Conservation (phyloP, 1,140 invertebrate genomes). For the Drosophila quadrilineata region DNA sequence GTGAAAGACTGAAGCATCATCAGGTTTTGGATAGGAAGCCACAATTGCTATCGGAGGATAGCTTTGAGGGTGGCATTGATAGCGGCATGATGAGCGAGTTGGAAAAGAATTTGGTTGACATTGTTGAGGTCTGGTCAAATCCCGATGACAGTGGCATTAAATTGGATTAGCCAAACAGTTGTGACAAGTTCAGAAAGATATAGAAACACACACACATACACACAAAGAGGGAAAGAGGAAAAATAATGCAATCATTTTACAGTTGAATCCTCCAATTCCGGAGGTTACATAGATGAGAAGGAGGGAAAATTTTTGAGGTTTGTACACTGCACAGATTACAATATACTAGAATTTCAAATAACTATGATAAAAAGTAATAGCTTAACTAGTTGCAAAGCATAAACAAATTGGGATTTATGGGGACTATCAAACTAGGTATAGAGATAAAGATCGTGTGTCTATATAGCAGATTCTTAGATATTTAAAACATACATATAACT, state of each 20-base stretch:
- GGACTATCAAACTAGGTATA: slow-evolving; percentile 65
- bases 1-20: slow-evolving; percentile 50
- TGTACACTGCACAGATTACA: slow-evolving; percentile 31
- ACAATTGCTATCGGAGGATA: slow-evolving; percentile 62
- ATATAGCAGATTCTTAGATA: slow-evolving; percentile 28
- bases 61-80: slow-evolving; percentile 70
- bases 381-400: slow-evolving; percentile 54
- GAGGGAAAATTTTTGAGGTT: slow-evolving; percentile 30
- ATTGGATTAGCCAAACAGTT: slow-evolving; percentile 42
- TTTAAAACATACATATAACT: slow-evolving; percentile 16
- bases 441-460: slow-evolving; percentile 68
- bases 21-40: slow-evolving; percentile 52
- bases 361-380: slow-evolving; percentile 24
- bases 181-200: slow-evolving; percentile 2
- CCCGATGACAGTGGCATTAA: slow-evolving; percentile 77
- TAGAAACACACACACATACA: slow-evolving; percentile 7
- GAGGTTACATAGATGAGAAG: no score
- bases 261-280: slow-evolving; percentile 9
- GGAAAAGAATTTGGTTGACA: slow-evolving; percentile 71
- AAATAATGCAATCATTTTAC: slow-evolving; percentile 51
- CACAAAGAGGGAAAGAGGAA: slow-evolving; percentile 24
- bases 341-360: slow-evolving; percentile 55
- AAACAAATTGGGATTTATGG: slow-evolving; percentile 57
- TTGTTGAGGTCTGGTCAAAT: slow-evolving; percentile 61
- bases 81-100: slow-evolving; percentile 71